Conservation (phyloP, 2,888 invertebrate species). For the Clunio marinus region DNA sequence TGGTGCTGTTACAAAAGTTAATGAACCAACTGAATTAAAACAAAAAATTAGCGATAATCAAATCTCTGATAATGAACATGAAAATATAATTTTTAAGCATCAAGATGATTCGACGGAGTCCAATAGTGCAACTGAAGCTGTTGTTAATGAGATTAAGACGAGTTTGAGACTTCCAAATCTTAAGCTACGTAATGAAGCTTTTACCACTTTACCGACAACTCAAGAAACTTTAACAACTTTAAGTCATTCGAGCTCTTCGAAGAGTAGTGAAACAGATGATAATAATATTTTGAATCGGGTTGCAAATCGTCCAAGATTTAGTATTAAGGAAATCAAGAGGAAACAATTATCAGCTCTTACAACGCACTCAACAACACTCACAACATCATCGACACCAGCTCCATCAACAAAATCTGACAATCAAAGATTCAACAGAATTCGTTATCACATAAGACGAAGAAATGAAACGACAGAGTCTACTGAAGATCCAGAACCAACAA, state of each 20-base stretch:
- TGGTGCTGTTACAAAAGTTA: too few species aligned
- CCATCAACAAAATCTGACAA: constrained; percentile 38
- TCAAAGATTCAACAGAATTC: constrained; percentile 39
- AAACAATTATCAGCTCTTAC: constrained; percentile 55
- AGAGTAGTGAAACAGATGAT: background rate
- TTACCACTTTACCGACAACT: constrained; percentile 9
- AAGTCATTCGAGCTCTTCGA: background rate
- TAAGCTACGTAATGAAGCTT: constrained; percentile 26
- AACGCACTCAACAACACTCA: constrained; percentile 46
- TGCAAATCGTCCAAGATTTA: constrained; percentile 64
- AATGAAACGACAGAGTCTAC: constrained; percentile 27
- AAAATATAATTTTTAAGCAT: constrained; percentile 13
- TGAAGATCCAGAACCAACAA: constrained; percentile 39
- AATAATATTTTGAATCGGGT: background rate
- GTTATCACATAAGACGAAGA: constrained; percentile 33
- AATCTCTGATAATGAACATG: constrained; percentile 27
- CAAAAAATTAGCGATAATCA: background rate
- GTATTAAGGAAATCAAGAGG: constrained; percentile 70
- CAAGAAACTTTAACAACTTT: background rate
- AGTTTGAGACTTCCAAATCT: constrained; percentile 24
- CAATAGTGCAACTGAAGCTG: background rate
- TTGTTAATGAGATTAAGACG: constrained; percentile 17
- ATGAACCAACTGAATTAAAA: background rate
- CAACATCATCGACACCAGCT: constrained; percentile 28
- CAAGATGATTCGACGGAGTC: constrained; percentile 1